These are phyloP conservation scores for Pollenia angustigena DNA, from an alignment of 2,888 invertebrate genomes.

Conservation along the genomic window DNA sequence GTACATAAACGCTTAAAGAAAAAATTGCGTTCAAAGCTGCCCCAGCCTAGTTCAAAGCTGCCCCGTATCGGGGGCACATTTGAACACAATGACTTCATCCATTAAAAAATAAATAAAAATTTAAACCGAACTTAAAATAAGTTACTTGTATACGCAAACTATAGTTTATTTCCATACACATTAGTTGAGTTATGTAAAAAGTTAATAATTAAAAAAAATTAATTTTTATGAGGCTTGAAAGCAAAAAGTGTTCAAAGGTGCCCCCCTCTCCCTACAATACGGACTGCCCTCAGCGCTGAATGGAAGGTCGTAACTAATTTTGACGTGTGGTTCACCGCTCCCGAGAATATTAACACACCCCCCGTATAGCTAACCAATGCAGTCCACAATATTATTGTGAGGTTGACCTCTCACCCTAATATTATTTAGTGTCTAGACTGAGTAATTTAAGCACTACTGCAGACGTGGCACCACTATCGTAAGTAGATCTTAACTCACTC, in stretches of 20 bases:
- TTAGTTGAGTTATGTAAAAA: conserved; percentile 16
- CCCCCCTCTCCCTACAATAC: background rate
- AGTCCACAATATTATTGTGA: too few species aligned
- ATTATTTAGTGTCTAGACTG: too few species aligned
- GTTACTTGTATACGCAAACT: conserved; percentile 15
- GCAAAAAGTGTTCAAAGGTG: conserved; percentile 22
- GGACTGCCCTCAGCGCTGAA: too few species aligned
- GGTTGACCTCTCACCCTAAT: too few species aligned
- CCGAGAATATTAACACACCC: too few species aligned
- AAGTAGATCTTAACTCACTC: too few species aligned
- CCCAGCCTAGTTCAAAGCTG: conserved; percentile 29
- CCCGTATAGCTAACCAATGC: too few species aligned
- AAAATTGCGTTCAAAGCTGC: conserved; percentile 20
- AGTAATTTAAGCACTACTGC: too few species aligned
- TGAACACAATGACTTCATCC: conserved; percentile 26
- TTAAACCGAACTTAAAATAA: conserved; percentile 10
- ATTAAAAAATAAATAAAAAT: conserved; percentile 18
- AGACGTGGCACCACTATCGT: too few species aligned
- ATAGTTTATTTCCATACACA: conserved; percentile 22
- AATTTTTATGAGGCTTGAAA: conserved; percentile 19
- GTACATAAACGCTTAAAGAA: background rate
- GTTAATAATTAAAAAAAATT: conserved; percentile 11
- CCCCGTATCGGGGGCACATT: too few species aligned
- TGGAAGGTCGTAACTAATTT: too few species aligned
- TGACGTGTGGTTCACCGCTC: too few species aligned